These are phyloP conservation scores for Rhea americana DNA, from an alignment of 2,113 vertebrate genomes.

Conservation along the genomic window DNA sequence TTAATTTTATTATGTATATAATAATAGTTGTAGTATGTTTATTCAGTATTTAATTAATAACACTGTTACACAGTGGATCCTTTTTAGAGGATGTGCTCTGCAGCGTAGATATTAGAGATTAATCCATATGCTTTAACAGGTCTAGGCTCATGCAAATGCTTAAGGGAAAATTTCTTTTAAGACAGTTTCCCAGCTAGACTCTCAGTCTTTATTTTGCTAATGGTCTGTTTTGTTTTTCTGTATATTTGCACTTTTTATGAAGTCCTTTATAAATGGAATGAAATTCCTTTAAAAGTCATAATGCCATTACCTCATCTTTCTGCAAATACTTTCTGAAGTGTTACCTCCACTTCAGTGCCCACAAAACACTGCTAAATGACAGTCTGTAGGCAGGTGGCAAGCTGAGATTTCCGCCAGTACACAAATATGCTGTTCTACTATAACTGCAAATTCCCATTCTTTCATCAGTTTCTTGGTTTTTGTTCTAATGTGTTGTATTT, in stretches of 20 bases:
- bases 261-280: neutral
- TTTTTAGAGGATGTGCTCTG: neutral
- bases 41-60: neutral
- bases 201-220: neutral
- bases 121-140: neutral
- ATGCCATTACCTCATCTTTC: neutral
- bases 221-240: neutral
- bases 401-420: neutral
- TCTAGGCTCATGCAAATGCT: neutral
- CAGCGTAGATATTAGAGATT: neutral
- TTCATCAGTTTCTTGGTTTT: neutral
- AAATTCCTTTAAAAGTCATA: neutral
- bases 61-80: neutral
- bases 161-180: neutral
- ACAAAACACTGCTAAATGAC: neutral
- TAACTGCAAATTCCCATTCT: neutral
- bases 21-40: neutral
- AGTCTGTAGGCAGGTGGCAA: neutral
- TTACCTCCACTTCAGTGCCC: neutral
- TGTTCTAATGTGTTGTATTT: neutral
- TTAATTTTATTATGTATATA: neutral
- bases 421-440: neutral
- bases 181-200: neutral
- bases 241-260: neutral
- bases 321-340: neutral